Evolutionary conservation across 2,113 vertebrate species (phyloP).

Genomic region (Machaerirhynchus nigripectus): DNA sequence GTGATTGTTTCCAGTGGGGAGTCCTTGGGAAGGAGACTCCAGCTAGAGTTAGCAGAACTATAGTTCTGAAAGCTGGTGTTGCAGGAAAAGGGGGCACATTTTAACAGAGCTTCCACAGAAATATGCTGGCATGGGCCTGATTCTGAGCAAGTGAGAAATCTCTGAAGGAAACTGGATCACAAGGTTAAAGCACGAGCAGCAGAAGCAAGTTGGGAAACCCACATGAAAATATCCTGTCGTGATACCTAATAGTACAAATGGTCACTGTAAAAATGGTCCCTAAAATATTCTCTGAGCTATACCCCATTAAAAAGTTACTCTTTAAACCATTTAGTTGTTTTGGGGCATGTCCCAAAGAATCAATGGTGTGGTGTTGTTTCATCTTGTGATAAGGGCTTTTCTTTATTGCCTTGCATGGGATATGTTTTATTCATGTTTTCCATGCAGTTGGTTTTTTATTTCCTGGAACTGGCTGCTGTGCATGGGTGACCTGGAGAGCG

Average conservation of each 20-base stretch:
- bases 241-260: not conserved
- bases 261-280: not conserved
- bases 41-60: not conserved
- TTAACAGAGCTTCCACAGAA: not conserved
- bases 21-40: not conserved
- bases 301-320: not conserved
- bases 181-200: not conserved
- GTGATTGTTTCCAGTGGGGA: not conserved
- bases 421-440: constrained; percentile 38
- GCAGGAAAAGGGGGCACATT: not conserved
- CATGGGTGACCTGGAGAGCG: not conserved
- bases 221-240: not conserved
- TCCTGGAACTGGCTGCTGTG: not conserved
- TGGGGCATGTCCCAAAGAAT: not conserved
- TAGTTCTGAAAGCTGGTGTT: not conserved
- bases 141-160: not conserved
- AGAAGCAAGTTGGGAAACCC: not conserved
- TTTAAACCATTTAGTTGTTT: not conserved
- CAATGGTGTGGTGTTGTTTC: not conserved
- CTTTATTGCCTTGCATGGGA: not conserved
- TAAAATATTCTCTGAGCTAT: not conserved
- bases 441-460: not conserved
- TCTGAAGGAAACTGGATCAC: too few relatives aligned
- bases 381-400: not conserved
- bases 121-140: too few relatives aligned